Percentiles rank a stretch among this genome's conserved stretches.
Evolutionary conservation across 2,113 vertebrate genomes (phyloP).

Genomic region (Prietella phreatophila): DNA sequence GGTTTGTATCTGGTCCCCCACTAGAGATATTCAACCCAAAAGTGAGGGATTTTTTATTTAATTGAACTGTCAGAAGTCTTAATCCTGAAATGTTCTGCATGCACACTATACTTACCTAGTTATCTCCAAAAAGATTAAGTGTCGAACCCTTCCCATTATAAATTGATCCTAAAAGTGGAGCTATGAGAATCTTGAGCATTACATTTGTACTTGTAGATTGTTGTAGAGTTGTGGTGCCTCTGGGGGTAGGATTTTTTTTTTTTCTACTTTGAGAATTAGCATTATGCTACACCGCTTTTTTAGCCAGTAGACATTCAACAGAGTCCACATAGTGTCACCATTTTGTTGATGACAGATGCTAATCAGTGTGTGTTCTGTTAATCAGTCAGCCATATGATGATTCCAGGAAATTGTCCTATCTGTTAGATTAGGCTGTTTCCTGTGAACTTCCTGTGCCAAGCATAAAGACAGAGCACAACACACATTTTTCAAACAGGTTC

Average conservation of each 20-base stretch:
- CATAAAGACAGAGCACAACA: slow-evolving; percentile 3
- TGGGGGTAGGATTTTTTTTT: neutral
- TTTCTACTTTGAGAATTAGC: neutral
- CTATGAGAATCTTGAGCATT: too few relatives aligned
- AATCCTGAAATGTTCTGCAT: too few relatives aligned
- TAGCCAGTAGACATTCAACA: too few relatives aligned
- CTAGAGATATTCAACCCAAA: too few relatives aligned
- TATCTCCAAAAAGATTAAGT: too few relatives aligned
- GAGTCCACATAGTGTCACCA: neutral
- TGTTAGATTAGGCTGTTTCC: slow-evolving; percentile 29
- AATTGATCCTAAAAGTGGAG: too few relatives aligned
- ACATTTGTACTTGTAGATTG: too few relatives aligned
- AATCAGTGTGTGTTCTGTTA: slow-evolving; percentile 23
- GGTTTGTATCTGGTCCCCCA: too few relatives aligned
- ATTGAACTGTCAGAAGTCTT: too few relatives aligned
- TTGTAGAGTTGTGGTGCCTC: neutral
- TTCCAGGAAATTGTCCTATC: slow-evolving; percentile 35
- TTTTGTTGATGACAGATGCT: slow-evolving; percentile 20
- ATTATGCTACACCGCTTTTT: neutral
- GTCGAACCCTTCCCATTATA: too few relatives aligned
- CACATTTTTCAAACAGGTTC: neutral
- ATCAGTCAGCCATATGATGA: slow-evolving; percentile 27
- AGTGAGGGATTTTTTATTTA: too few relatives aligned
- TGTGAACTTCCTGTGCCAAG: slow-evolving; percentile 14
- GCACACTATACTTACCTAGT: too few relatives aligned